Evolutionary conservation across 2,888 invertebrate genomes (phyloP), one percentile per base, ranked within the genome.

Genomic region (Nemotelus pantherinus): DNA sequence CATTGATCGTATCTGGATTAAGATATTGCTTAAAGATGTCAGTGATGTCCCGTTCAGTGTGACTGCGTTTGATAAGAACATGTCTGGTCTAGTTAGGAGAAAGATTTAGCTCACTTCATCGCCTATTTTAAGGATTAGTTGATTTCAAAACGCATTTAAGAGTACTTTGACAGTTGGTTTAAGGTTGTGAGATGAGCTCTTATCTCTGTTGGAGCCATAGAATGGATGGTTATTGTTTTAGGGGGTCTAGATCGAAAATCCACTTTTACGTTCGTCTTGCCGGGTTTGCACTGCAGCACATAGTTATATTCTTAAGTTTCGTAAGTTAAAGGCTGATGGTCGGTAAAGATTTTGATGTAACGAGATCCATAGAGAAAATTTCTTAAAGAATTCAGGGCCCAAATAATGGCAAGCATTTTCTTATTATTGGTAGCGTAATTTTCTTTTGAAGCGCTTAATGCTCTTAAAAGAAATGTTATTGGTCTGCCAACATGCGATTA

Each of bases 1-100:
- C 77, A 41, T 78, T 79, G 45, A 79, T 77, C 4, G 67, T 55
- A 25, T 70, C 50, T n/a, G 70, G 50, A 3, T 4, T 70, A 53
- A 70, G 55, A 53, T 50, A 48, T 53, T 1, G 2, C 50, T 53
- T 70, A 3, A 50, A 70, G 41, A 70, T 70, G n/a, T 55, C 6
- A 2, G 50, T 70, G 41, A 70, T 70, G 3, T 55, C 53, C 3
- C 2, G 39, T 3, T 70, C 70, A 41, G 2, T 53, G 50, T 68
- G 3, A 3, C 6, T 3, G 1, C 9, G 68, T 39, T 48, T 47
- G 2, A 39, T 68, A 2, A 68, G 1, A 39, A 48, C 39, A 39
- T 47, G 25, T 1, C 1, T 50, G 3, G 2, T 2, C 3, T n/a
- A n/a, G n/a, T n/a, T n/a, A n/a, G n/a, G n/a, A n/a, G n/a, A n/a